Conservation (phyloP, 1,140 invertebrate genomes). For the Bombus vancouverensis region DNA sequence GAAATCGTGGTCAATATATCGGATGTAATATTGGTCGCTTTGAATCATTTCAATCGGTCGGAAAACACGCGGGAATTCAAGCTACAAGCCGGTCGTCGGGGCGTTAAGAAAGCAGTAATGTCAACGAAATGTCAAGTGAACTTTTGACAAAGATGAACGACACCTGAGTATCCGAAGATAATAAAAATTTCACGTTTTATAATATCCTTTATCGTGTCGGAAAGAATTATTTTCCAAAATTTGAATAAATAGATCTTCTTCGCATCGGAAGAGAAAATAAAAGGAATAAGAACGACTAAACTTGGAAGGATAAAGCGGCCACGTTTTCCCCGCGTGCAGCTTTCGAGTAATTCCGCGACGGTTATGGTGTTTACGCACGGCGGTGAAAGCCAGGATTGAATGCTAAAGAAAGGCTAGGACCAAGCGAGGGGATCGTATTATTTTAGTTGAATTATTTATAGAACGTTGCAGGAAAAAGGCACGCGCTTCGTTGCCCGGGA, state of each 20-base stretch:
- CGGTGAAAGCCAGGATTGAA: slow-evolving; percentile 53
- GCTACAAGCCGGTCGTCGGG: no score
- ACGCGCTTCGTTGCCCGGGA: background rate
- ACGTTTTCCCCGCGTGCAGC: background rate
- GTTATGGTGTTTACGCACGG: slow-evolving; percentile 52
- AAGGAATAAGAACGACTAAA: background rate
- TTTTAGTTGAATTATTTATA: slow-evolving; percentile 73
- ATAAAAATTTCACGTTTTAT: no score
- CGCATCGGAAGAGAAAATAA: background rate
- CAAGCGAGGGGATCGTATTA: slow-evolving; percentile 55
- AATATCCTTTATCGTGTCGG: accelerated
- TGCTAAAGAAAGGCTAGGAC: slow-evolving; percentile 47
- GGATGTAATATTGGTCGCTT: no score
- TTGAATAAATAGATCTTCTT: background rate
- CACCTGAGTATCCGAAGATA: background rate
- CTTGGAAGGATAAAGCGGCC: background rate
- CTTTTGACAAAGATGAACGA: background rate
- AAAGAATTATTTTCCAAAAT: background rate
- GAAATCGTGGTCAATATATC: no score
- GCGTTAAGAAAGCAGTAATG: background rate
- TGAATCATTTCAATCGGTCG: no score
- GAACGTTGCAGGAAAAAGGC: slow-evolving; percentile 46
- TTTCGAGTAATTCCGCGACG: slow-evolving; percentile 9
- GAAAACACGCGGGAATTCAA: no score
- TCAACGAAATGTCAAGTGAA: background rate